Base-by-base conservation (phyloP, 2,888 invertebrate genomes). In the Pristionchus exspectatus region DNA sequence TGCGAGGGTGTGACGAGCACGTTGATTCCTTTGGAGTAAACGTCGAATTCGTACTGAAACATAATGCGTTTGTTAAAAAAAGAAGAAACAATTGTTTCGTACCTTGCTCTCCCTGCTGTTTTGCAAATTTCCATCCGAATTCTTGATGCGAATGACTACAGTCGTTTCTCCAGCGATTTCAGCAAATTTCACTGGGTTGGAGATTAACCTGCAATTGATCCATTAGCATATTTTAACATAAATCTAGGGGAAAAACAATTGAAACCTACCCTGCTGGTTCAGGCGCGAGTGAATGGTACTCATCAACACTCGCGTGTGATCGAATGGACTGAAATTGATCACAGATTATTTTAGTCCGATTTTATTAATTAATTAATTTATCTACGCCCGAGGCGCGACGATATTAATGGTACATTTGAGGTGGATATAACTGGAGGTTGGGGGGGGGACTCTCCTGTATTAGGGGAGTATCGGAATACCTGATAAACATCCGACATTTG, bases 41-140 rank as follows among this genome's bases (percentile, higher is more conserved):
- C 54, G 54, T 95, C 93, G 24, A 95, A 90, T n/a, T 93, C 94
- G 33, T 94, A 90, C 93, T 93, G 89, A 83, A 90, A 89, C 0
- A 18, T n/a, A n/a, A n/a, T n/a, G n/a, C n/a, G n/a, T n/a, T n/a
- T n/a, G n/a, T n/a, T n/a, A n/a, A n/a, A n/a, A n/a, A n/a, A n/a
- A n/a, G n/a, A n/a, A n/a, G n/a, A n/a, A n/a, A n/a, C n/a, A n/a
- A n/a, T n/a, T 63, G 21, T 63, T 63, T 63, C 21, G 30, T 10
- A 89, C 89, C 83, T 89, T 89, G 63, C 66, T 89, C n/a, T 83
- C 83, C 21, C 44, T 33, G 16, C 83, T 72, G 38, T 89, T 83
- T n/a, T 66, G n/a, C 3, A 30, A 56, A 24, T 66, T 69, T 91
- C 21, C 72, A 10, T 89, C 90, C 9, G 77, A 90, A 63, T 92